Percentiles rank a stretch among this genome's conserved stretches.
These are phyloP conservation scores for Cataglyphis rosenhaueri DNA, from an alignment of 2,888 invertebrate species.

Conservation along the genomic window DNA sequence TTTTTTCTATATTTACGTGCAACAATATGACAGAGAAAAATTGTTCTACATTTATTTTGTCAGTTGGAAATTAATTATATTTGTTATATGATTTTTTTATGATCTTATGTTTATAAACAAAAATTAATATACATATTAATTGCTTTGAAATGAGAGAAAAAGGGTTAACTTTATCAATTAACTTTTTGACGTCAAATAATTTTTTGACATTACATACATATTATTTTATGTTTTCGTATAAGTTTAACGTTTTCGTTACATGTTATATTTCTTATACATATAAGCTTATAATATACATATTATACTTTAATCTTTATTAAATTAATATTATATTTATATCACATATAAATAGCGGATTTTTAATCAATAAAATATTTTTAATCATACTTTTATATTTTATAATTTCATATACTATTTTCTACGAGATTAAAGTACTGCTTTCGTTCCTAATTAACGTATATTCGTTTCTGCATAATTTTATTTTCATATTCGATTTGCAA, in stretches of 20 bases:
- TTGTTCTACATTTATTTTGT: not conserved
- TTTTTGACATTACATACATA: not conserved
- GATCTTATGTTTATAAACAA: not conserved
- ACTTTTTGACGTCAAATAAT: not conserved
- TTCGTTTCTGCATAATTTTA: not conserved
- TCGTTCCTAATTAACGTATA: not conserved
- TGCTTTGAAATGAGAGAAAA: not conserved
- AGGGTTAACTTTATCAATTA: not conserved
- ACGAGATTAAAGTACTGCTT: not conserved
- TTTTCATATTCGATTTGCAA: not conserved
- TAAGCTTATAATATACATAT: not conserved
- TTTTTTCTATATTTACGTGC: not conserved
- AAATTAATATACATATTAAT: not conserved
- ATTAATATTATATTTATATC: not conserved
- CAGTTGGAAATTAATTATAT: constrained; percentile 2
- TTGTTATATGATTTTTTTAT: not conserved
- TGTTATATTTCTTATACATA: not conserved
- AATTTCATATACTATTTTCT: not conserved
- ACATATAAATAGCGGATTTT: not conserved
- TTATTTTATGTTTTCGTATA: not conserved
- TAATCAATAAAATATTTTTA: not conserved
- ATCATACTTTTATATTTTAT: not conserved
- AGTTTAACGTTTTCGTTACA: not conserved
- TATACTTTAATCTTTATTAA: not conserved
- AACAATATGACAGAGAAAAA: not conserved